phyloP scores from a whole-genome alignment of 2,113 vertebrate species.

The Myotis lucifugus region DNA sequence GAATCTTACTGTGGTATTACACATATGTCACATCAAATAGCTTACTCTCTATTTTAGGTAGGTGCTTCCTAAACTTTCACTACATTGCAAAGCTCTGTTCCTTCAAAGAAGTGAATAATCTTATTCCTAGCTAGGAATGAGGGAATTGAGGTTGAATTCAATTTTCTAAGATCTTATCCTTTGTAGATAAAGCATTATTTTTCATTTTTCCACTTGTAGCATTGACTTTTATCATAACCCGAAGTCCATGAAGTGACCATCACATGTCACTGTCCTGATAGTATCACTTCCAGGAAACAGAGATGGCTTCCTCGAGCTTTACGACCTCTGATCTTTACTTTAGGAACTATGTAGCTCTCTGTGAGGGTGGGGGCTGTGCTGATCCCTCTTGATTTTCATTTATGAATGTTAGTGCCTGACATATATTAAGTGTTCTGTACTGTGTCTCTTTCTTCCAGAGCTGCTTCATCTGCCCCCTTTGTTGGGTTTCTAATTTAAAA shows the following conservation, averaged over 20 bases:
- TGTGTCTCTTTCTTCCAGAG: neutral
- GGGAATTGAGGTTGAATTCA: neutral
- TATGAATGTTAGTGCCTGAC: neutral
- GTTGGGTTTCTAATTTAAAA: neutral
- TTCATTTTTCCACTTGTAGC: neutral
- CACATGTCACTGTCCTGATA: neutral
- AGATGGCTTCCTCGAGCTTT: neutral
- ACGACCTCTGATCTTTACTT: neutral
- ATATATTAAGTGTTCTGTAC: neutral
- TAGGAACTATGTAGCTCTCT: neutral
- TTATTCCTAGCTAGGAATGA: neutral
- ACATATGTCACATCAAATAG: neutral
- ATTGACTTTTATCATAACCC: neutral
- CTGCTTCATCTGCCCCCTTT: neutral
- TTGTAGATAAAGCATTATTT: constrained; percentile 7
- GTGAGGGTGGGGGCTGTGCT: neutral
- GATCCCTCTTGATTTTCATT: neutral
- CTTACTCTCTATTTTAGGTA: neutral
- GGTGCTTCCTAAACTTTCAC: neutral
- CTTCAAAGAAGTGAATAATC: neutral
- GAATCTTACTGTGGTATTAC: neutral
- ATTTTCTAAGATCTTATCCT: neutral
- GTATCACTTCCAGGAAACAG: neutral
- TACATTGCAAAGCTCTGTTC: neutral
- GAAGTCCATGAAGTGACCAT: neutral